Percentiles rank a stretch among this genome's conserved stretches.
Evolutionary conservation across 2,797 vertebrate genomes (phyloP).

Genomic region (Poecilia gillii): DNA sequence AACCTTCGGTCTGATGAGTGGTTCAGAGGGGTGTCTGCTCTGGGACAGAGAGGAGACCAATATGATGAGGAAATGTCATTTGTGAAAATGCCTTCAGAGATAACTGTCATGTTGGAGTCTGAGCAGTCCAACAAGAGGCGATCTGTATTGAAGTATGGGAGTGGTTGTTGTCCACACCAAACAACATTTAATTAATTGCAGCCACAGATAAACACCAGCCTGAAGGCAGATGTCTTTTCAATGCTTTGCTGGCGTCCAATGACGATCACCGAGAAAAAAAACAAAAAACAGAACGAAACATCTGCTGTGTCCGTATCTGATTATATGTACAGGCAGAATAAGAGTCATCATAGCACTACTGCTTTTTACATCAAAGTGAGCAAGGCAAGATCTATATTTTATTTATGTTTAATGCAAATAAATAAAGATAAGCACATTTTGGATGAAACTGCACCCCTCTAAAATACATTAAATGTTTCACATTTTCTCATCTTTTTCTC

Average conservation of each 20-base stretch:
- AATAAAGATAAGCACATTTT: not conserved
- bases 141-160: constrained; percentile 23
- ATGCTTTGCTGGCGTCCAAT: constrained; percentile 23
- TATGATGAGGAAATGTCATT: constrained; percentile 2
- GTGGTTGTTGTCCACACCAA: constrained; percentile 23
- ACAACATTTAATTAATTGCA: constrained; percentile 19
- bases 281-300: constrained; percentile 1
- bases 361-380: constrained; percentile 9
- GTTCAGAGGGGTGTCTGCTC: not conserved
- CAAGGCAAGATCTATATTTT: not conserved
- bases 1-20: constrained; percentile 2
- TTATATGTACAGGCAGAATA: not conserved
- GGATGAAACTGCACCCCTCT: not conserved
- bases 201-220: constrained; percentile 27
- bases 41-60: not conserved
- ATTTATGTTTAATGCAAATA: not conserved
- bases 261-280: constrained; percentile 20
- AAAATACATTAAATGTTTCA: not conserved
- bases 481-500: not conserved
- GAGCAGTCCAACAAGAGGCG: constrained; percentile 17
- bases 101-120: not conserved
- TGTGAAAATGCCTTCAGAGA: constrained; percentile 3
- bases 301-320: constrained; percentile 16
- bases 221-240: constrained; percentile 29
- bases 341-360: not conserved